Evolutionary conservation across 2,888 invertebrate species (phyloP).

Genomic region (Pristionchus entomophagus): DNA sequence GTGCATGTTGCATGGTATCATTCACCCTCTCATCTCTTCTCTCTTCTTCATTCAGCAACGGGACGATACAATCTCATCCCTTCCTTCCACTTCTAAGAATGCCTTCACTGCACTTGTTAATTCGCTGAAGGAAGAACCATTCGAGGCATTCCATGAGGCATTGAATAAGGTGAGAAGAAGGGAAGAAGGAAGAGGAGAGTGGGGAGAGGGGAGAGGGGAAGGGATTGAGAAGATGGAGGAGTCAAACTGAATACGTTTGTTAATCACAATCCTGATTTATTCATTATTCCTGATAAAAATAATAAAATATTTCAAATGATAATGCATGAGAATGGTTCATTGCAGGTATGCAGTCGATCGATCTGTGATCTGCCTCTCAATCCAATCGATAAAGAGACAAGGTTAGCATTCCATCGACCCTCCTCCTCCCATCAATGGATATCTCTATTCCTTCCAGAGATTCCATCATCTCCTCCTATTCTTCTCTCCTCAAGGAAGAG

Average conservation of each 20-base stretch:
- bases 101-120: conserved; percentile 37
- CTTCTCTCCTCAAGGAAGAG: conserved; percentile 14
- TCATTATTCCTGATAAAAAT: background rate
- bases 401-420: background rate
- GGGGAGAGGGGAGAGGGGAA: no score
- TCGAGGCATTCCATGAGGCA: conserved; percentile 44
- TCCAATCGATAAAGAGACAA: conserved; percentile 24
- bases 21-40: no score
- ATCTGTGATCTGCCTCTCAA: conserved; percentile 46
- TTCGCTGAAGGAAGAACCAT: conserved; percentile 44
- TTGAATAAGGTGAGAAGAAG: conserved; percentile 11
- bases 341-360: conserved; percentile 35
- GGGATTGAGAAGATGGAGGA: background rate
- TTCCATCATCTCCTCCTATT: background rate
- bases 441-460: background rate
- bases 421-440: background rate
- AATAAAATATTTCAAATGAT: background rate
- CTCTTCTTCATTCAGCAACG: conserved; percentile 10
- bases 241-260: background rate
- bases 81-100: conserved; percentile 12
- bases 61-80: conserved; percentile 28
- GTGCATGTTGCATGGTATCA: no score
- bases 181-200: background rate
- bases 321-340: background rate
- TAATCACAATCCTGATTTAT: background rate